Base-by-base conservation (phyloP, 2,888 invertebrate genomes). In the Cataglyphis cursor region DNA sequence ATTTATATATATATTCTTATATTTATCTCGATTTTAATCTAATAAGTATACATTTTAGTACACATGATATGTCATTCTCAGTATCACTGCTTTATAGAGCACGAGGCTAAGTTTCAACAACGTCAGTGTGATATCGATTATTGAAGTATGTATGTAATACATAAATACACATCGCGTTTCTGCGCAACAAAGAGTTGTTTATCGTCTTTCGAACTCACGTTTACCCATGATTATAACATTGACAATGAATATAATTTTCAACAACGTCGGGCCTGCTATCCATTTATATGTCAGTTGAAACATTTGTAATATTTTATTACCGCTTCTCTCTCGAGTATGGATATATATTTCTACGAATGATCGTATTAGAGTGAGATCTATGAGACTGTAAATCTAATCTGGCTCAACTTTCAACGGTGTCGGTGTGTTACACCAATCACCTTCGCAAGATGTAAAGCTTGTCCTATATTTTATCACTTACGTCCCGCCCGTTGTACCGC, bases 381-480 rank as follows among this genome's bases (percentile, higher is more conserved):
- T 31, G 15, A 68, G 41, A 31, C 12, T 35, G 78, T 78, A 70
- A 68, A 78, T 31, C 41, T 54, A 72, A 31, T 59, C 44, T n/a
- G 70, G 78, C 21, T 78, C 70, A 31, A 57, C 78, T 78, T 78
- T 59, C 70, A 70, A 70, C 31, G 44, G 70, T 78, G 57, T 78
- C 78, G 70, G 57, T 28, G 57, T 28, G 38, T 78, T 78, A 51
- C 31, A 68, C 70, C 78, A 57, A 78, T 72, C 76, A 41, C 41
- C 57, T n/a, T 70, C 59, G n/a, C 65, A 31, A 59, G 59, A 35
- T 31, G 59, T 44, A 70, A 78, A 59, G 24, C 18, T 41, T 31
- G 41, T 59, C 59, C 48, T 72, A 41, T 41, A 72, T 72, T 80
- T 80, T 61, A 80, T 72, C 59, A 70, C 31, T n/a, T 57, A 44